phyloP scores from a whole-genome alignment of 2,888 invertebrate species.

The Lepidocyrtinus sp. region DNA sequence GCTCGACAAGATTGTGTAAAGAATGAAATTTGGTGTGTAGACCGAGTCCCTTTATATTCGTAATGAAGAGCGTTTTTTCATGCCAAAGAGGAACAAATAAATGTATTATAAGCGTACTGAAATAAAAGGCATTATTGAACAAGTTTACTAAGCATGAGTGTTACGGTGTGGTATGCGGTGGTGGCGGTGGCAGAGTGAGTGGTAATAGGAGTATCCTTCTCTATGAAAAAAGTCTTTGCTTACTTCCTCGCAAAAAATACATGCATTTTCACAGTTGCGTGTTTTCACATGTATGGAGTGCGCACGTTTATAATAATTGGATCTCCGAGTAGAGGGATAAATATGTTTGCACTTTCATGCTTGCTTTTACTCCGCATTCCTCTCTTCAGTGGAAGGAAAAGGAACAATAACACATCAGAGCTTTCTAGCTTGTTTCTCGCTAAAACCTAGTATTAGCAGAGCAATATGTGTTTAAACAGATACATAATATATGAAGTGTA shows the following conservation, averaged over 20 bases:
- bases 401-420: slow-evolving; percentile 24
- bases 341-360: slow-evolving; percentile 19
- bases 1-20: background rate
- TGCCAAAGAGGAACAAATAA: background rate
- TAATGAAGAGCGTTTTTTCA: background rate
- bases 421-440: background rate
- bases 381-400: slow-evolving; percentile 2
- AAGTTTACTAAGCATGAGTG: slow-evolving; percentile 21
- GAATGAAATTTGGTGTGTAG: background rate
- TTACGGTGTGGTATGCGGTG: slow-evolving; percentile 35
- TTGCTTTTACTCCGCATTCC: slow-evolving; percentile 37
- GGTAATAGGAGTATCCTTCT: slow-evolving; percentile 15
- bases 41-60: background rate
- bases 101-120: background rate
- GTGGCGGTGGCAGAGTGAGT: slow-evolving; percentile 30
- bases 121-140: background rate
- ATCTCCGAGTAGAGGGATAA: background rate
- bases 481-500: background rate
- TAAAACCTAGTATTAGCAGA: background rate
- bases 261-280: slow-evolving; percentile 34
- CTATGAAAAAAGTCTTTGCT: background rate
- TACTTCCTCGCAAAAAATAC: slow-evolving; percentile 33
- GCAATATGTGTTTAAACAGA: background rate
- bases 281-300: slow-evolving; percentile 14
- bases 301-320: background rate